Percentiles rank a stretch among this genome's conserved stretches.
These are phyloP conservation scores for Nectonema munidae DNA, from an alignment of 2,888 invertebrate genomes.

Conservation along the genomic window DNA sequence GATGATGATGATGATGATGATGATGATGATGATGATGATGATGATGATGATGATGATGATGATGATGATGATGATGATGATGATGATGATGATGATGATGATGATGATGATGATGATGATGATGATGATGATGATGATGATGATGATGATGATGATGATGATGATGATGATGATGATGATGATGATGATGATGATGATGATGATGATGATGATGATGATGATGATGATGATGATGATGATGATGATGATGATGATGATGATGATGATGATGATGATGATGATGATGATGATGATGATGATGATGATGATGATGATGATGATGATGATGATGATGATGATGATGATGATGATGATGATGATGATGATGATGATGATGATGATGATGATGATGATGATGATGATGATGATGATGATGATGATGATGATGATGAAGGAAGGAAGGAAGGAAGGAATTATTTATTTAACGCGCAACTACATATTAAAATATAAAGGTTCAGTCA, in stretches of 20 bases:
- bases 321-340: constrained; percentile 5
- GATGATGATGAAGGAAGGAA: constrained; percentile 6
- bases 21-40: constrained; percentile 1
- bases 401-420: constrained; percentile 1
- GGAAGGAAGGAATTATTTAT: background rate
- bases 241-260: constrained; percentile 1
- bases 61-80: constrained; percentile 1
- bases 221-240: constrained; percentile 1
- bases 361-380: constrained; percentile 1
- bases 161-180: constrained; percentile 5
- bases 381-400: constrained; percentile 1
- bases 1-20: constrained; percentile 1
- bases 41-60: constrained; percentile 5
- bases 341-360: background rate
- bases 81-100: constrained; percentile 1
- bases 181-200: background rate
- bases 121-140: background rate
- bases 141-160: constrained; percentile 1
- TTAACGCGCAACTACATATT: too few species aligned
- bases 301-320: constrained; percentile 1
- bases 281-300: constrained; percentile 1
- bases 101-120: constrained; percentile 1
- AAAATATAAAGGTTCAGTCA: too few species aligned
- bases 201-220: constrained; percentile 1
- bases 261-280: constrained; percentile 5